Evolutionary conservation across 2,888 invertebrate genomes (phyloP), one percentile per base, ranked within the genome.

Genomic region (Scaptomyza polygonia): DNA sequence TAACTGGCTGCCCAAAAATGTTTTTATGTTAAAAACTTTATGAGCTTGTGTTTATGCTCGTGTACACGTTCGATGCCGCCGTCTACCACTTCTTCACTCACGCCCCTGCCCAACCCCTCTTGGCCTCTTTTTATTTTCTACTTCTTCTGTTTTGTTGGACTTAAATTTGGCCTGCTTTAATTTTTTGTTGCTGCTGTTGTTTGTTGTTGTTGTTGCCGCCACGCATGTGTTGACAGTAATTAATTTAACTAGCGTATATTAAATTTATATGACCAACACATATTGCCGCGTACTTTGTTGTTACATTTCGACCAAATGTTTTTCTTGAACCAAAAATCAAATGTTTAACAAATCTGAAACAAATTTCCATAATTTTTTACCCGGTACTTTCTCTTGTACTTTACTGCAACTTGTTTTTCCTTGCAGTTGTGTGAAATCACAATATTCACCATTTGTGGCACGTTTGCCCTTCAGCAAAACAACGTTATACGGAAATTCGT

Each of bases 31-130:
- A 85, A 85, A 83, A 85, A 85, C 67, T 85, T 85, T 85, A 85
- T 87, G 88, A 85, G 87, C 86, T 80, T 85, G 83, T 85, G 84
- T 85, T 87, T 85, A 85, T 84, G 84, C 88, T 80, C 70, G 78
- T n/a, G 68, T 73, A 71, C 86, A 84, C 79, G 73, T 73, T 76
- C 61, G 66, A 49, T 25, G 25, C 61, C 67, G 56, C 52, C 59
- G 55, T 53, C 43, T 64, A 12, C 59, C 56, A 42, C 30, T 57
- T 18, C 54, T 32, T 25, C 34, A n/a, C 47, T 18, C 47, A 7
- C 16, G 34, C 34, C 34, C 11, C 40, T 12, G 18, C 16, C 59
- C n/a, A n/a, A 42, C 25, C 48, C 43, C 34, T n/a, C n/a, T n/a
- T 27, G 47, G 12, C 45, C 44, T 11, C 49, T 40, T 51, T 52